Evolutionary conservation across 2,888 invertebrate genomes (phyloP), one percentile per base, ranked within the genome.

Genomic region (Lepas anatifera): DNA sequence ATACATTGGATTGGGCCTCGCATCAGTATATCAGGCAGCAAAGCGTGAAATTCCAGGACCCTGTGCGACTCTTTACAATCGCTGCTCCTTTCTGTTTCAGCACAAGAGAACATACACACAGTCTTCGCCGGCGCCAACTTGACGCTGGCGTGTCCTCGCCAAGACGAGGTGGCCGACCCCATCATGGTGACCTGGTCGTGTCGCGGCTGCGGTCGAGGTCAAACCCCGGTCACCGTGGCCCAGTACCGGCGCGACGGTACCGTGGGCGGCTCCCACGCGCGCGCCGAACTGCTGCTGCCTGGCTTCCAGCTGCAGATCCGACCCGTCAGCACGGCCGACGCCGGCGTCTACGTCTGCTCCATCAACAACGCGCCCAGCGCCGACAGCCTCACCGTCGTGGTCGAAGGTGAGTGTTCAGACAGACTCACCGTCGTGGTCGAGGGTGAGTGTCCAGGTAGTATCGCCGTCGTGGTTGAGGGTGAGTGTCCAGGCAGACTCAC

Each of bases 181-280:
- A 6, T 58, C 6, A 58, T 32, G 58, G 58, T 58, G 58, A 58
- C 58, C 32, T 58, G 58, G 58, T 58, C 58, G 58, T 58, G 58
- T 58, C 58, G 58, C 58, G 58, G 58, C 58, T 58, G 58, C 58
- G 32, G 58, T 32, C 18, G 29, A 3, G 58, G 32, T 32, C 58
- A 32, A 22, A 7, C 58, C 18, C 58, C 58, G 32, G 29, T 58
- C 32, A 29, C 32, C 18, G 32, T 58, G 18, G 58, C 58, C 32
- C 18, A 32, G 32, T 58, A 32, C 58, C 6, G 58, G 25, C 58
- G 27, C 1, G 32, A 58, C 58, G 58, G 58, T 32, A 27, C 32
- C 32, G 48, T 58, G 18, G 18, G 32, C 18, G 13, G 18, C 16
- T 18, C 58, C 6, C 29, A 11, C 32, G 58, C 18, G 3, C 58